Percentiles rank a stretch among this genome's conserved stretches.
These are phyloP conservation scores for Mythimna loreyi DNA, from an alignment of 2,888 invertebrate genomes.

Conservation along the genomic window DNA sequence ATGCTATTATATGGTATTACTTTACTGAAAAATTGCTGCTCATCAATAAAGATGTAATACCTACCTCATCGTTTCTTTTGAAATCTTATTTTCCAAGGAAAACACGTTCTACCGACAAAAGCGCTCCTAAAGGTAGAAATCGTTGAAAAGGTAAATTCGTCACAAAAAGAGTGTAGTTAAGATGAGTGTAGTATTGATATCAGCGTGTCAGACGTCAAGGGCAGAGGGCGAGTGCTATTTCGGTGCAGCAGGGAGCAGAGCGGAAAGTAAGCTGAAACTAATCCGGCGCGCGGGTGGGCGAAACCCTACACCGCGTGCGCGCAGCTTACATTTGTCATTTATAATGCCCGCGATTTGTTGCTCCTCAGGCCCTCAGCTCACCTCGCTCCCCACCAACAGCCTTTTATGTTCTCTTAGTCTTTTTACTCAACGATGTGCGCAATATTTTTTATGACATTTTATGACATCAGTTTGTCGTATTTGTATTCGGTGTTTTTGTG, in stretches of 20 bases:
- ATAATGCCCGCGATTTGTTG: constrained; percentile 91
- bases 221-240: constrained; percentile 83
- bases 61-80: background rate
- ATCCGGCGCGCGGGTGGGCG: constrained; percentile 88
- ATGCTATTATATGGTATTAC: background rate
- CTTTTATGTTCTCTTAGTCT: constrained; percentile 87
- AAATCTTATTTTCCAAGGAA: background rate
- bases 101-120: background rate
- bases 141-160: background rate
- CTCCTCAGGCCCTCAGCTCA: constrained; percentile 83
- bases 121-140: background rate
- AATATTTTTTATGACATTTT: constrained; percentile 85
- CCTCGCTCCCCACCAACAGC: constrained; percentile 69
- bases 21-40: background rate
- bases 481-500: constrained; percentile 61
- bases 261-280: constrained; percentile 89
- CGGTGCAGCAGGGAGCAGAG: constrained; percentile 74
- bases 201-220: constrained; percentile 78
- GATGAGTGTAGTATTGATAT: constrained; percentile 77
- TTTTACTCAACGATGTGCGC: constrained; percentile 81
- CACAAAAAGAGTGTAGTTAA: constrained; percentile 28
- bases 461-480: constrained; percentile 79
- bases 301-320: constrained; percentile 87
- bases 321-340: constrained; percentile 90
- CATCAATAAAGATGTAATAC: background rate